phyloP scores from a whole-genome alignment of 1,140 invertebrate genomes.

The Hyposmocoma kahamanoa region DNA sequence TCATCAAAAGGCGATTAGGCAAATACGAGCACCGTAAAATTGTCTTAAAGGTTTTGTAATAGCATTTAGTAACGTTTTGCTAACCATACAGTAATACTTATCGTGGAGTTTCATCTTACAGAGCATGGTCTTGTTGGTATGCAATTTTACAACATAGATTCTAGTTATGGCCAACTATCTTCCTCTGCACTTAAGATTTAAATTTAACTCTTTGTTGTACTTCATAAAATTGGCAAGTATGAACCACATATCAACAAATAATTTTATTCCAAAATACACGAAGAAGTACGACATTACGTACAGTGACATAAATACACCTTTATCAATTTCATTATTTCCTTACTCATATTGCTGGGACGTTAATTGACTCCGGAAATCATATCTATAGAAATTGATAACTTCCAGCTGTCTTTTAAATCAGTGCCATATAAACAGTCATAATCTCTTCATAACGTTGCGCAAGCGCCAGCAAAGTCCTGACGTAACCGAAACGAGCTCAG shows the following conservation, averaged over 20 bases:
- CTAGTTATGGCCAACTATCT: no score
- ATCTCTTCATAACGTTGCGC: conserved; percentile 44
- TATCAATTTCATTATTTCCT: no score
- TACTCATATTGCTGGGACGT: no score
- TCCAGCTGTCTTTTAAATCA: conserved; percentile 57
- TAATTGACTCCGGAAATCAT: conserved; percentile 36
- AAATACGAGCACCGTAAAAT: conserved; percentile 37
- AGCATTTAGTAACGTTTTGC: conserved; percentile 40
- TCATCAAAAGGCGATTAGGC: conserved; percentile 56
- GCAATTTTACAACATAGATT: no score
- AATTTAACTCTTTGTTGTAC: no score
- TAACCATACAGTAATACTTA: conserved; percentile 28
- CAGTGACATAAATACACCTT: no score
- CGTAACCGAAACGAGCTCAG: conserved; percentile 67
- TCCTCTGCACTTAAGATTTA: no score
- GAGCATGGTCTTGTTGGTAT: no score
- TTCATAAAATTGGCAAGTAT: no score
- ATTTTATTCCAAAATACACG: no score
- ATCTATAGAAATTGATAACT: conserved; percentile 42
- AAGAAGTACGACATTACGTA: no score
- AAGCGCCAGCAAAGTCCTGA: conserved; percentile 45
- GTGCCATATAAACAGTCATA: conserved; percentile 59
- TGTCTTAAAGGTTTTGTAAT: conserved; percentile 43
- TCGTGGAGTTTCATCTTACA: conserved; percentile 9
- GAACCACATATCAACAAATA: no score